These are phyloP conservation scores for Loris lydekkerianus DNA, from an alignment of 2,797 vertebrate genomes.

Conservation along the genomic window DNA sequence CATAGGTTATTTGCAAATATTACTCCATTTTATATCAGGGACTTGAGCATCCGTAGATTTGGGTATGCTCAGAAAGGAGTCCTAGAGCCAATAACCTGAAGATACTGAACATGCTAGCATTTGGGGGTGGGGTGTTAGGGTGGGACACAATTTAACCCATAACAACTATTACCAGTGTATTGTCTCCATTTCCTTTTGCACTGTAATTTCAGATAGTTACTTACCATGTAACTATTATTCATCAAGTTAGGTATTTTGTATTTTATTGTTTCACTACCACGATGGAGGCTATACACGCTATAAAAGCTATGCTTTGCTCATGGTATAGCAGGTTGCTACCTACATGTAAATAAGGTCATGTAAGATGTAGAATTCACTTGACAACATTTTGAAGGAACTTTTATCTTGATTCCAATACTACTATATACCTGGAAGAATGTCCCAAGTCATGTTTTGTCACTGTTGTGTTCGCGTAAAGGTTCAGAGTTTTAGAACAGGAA, in stretches of 20 bases:
- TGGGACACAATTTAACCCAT: background rate
- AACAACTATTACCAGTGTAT: background rate
- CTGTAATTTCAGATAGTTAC: background rate
- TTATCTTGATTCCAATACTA: background rate
- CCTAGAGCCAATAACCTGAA: background rate
- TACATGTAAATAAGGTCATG: background rate
- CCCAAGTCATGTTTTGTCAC: background rate
- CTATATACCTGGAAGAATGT: background rate
- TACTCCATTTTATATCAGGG: background rate
- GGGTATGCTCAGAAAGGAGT: background rate
- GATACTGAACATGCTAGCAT: background rate
- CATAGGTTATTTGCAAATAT: background rate
- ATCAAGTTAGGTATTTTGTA: background rate
- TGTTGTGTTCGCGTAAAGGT: background rate
- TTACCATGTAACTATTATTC: background rate
- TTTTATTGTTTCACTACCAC: background rate
- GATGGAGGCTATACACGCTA: background rate
- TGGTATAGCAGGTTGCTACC: background rate
- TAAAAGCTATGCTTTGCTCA: background rate
- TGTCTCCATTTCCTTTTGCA: no score
- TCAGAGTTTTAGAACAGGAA: background rate
- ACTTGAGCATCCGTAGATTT: background rate
- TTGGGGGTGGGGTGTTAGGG: rapidly evolving
- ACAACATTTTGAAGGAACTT: background rate
- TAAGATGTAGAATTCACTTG: background rate